Evolutionary conservation across 2,113 vertebrate species (phyloP), one percentile per base, ranked within the genome.

Genomic region (Motacilla alba): DNA sequence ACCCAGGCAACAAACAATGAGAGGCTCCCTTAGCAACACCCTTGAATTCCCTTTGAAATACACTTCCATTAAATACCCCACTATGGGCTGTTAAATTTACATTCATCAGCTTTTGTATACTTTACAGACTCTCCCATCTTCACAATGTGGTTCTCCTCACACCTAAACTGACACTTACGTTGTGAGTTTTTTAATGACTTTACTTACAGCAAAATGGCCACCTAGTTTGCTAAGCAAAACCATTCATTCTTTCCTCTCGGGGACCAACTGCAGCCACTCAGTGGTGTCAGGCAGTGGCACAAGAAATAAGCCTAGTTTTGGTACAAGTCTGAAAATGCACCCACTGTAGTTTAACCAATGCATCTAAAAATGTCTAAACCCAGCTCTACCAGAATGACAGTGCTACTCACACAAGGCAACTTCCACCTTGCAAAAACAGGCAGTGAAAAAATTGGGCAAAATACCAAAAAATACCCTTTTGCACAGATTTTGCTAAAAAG

Each of bases 161-260:
- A 83, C 12, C 60, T 89, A 56, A 67, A 89, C 46, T 81, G 62
- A 95, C 56, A 56, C 89, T 87, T 52, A 19, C 20, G 75, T 75
- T 63, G 58, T 55, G 23, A 22, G 9, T 3, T 87, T 85, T 60
- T 78, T 28, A 76, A 93, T 76, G 30, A 60, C 28, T 67, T 52
- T 20, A 56, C 27, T 80, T 55, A 26, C 13, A 81, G 69, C 35
- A 79, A 90, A 94, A 95, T 56, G 68, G 15, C 66, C 76, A 73
- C 75, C 47, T 87, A 17, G 22, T 43, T 81, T 75, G 68, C 39
- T 63, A 67, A 79, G 28, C 6, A 13, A 72, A 92, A 55, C 39
- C 30, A 30, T 72, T 72, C 7, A 28, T 15, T 78, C 72, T 62
- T 28, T 66, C 44, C 46, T 80, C 13, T 0, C 14, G 30, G 31